Base-by-base conservation (phyloP, 2,888 invertebrate genomes). In the Drosophila falleni region DNA sequence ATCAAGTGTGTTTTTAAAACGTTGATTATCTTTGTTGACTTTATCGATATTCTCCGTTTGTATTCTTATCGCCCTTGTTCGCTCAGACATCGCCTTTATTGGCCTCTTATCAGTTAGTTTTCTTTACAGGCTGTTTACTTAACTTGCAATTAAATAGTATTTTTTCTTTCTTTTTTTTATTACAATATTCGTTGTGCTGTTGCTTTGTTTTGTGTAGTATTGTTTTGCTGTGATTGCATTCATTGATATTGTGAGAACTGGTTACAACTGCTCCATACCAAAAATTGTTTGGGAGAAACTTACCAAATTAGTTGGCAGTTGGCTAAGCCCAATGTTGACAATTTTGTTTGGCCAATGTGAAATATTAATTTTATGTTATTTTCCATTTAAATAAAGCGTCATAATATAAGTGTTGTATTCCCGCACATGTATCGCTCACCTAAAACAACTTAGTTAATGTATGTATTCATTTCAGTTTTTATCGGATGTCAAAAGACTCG, bases 11-110 rank as follows among this genome's bases (percentile, higher is more conserved):
- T 56, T 13, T n/a, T 42, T 31, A 46, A 67, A 80, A 58, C 54
- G 65, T 51, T 61, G 55, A 70, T 80, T 72, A 62, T 59, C 31
- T 53, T 70, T 74, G 41, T 66, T 69, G 46, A 61, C 80, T 74
- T 74, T 82, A 79, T 83, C 80, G 80, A 83, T 74, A 66, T 74
- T 69, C 56, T 42, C 33, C 39, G 51, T 29, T 54, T 54, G 53
- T 16, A 47, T 71, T 44, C 77, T 80, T 78, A 68, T 70, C 74
- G 41, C 29, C 31, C 29, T 39, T 33, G 26, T 50, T 29, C 49
- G 60, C 29, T 33, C 58, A 33, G 33, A 35, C 42, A 44, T 44
- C 23, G 41, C 29, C 31, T 53, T 33, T 51, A 58, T 56, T 31
- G 46, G 26, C 41, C n/a, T 23, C 46, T 78, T 77, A 77, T 77